Percentiles rank a stretch among this genome's conserved stretches.
Evolutionary conservation across 2,888 invertebrate genomes (phyloP).

Genomic region (Drosophila tanythrix): DNA sequence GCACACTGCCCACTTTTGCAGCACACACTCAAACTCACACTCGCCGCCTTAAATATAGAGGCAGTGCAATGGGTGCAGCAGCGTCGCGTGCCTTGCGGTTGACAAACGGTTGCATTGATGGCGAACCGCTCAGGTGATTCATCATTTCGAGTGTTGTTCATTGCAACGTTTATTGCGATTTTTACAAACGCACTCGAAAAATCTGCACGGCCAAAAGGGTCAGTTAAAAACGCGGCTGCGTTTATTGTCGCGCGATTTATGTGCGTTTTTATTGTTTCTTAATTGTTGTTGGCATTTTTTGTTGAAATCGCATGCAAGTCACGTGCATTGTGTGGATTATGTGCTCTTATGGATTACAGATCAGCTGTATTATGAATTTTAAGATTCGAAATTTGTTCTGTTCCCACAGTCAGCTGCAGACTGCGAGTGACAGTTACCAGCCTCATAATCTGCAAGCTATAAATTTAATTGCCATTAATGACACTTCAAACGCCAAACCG

Average conservation of each 20-base stretch:
- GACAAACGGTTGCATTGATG: constrained; percentile 75
- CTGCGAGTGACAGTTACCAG: constrained; percentile 74
- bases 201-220: constrained; percentile 8
- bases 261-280: constrained; percentile 4
- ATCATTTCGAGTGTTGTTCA: constrained; percentile 83
- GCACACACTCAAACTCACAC: constrained; percentile 8
- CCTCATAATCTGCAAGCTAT: constrained; percentile 71
- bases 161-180: constrained; percentile 84
- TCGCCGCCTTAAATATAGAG: constrained; percentile 55
- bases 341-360: not conserved
- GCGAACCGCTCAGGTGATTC: constrained; percentile 79
- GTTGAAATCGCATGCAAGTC: constrained; percentile 10
- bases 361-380: not conserved
- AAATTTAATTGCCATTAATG: constrained; percentile 78
- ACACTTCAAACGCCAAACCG: constrained; percentile 58
- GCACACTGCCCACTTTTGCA: constrained; percentile 36
- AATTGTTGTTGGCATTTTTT: not conserved
- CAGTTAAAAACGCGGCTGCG: constrained; percentile 19
- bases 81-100: constrained; percentile 71
- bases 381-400: not conserved
- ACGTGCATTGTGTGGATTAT: constrained; percentile 9
- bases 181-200: constrained; percentile 82
- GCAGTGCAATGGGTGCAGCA: constrained; percentile 40
- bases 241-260: constrained; percentile 41
- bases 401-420: constrained; percentile 21